Conservation (phyloP, 1,140 invertebrate species). For the Fopius arisanus region DNA sequence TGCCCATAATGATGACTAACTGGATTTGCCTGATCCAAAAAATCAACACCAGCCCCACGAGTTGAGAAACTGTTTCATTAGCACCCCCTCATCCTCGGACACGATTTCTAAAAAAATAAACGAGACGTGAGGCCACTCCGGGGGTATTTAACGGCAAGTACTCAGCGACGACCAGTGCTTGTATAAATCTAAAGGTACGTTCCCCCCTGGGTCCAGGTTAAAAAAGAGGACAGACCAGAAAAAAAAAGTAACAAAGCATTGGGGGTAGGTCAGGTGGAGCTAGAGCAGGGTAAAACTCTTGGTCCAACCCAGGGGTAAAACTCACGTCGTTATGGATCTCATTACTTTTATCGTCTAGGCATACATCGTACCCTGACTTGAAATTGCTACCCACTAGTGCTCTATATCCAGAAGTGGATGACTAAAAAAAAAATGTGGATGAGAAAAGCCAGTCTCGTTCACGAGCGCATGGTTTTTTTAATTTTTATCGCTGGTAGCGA, state of each 20-base stretch:
- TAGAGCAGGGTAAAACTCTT: not conserved
- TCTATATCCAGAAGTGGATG: not conserved
- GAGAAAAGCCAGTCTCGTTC: not conserved
- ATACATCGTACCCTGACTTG: constrained; percentile 54
- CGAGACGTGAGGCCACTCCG: not conserved
- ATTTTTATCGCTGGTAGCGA: not conserved
- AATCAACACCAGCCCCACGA: not conserved
- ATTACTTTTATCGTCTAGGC: constrained; percentile 63
- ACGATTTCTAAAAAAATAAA: not conserved
- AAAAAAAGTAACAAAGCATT: constrained; percentile 2
- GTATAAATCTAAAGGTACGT: constrained; percentile 31
- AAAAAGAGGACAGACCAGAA: not conserved
- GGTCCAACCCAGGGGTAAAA: constrained; percentile 43
- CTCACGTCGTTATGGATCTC: constrained; percentile 61
- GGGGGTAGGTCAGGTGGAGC: not conserved
- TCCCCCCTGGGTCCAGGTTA: not conserved
- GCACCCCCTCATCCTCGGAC: not conserved
- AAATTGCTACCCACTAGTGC: constrained; percentile 46
- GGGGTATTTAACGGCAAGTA: constrained; percentile 32
- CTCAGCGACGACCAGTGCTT: constrained; percentile 19
- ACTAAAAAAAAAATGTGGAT: not conserved
- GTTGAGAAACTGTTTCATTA: not conserved
- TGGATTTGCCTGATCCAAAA: not conserved
- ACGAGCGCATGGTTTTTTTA: not conserved
- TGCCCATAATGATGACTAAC: not conserved